Base-by-base conservation (phyloP, 2,113 vertebrate species). In the Etheostoma spectabile region DNA sequence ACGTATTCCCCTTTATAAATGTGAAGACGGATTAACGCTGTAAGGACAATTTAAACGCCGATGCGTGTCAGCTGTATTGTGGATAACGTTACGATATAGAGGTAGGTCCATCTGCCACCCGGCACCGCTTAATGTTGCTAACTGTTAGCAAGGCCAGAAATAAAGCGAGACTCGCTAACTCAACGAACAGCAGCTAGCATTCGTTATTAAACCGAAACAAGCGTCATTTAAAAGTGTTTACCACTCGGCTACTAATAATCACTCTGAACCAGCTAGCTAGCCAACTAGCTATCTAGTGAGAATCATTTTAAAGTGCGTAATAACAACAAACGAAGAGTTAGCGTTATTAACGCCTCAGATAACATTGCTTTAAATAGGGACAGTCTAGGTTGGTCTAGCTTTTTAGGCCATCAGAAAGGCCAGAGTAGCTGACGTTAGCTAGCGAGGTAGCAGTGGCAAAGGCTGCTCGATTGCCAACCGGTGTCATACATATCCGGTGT, bases 91-190 rank as follows among this genome's bases (percentile, higher is more conserved):
- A 62, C 64, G 55, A 71, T 76, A 82, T 15, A 21, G 70, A 91
- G 93, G 90, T 93, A 92, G 69, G 92, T 92, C 45, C 60, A 3
- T 84, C 57, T 10, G 52, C 75, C 79, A 80, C 64, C 84, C 86
- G 70, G 73, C 59, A 42, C 56, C 4, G 22, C 53, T 77, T n/a
- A 59, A 6, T 1, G 12, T 16, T 70, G 86, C 86, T 91, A 88
- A 74, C 70, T 66, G 67, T 61, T 77, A 87, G 70, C 82, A 59
- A 52, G 70, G 53, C 24, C 18, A 55, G 48, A 45, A 19, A 21
- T 3, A 22, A 52, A 74, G 53, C 24, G 15, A 55, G 48, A 45
- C 19, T 22, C 4, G 30, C 16, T 14, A 35, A 45, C 56, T 14
- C 18, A 35, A 35, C 56, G 52, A 46, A 22, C 18, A 55, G 16